Base-by-base conservation (phyloP, 2,888 invertebrate genomes). In the Leptinotarsa haldemani region DNA sequence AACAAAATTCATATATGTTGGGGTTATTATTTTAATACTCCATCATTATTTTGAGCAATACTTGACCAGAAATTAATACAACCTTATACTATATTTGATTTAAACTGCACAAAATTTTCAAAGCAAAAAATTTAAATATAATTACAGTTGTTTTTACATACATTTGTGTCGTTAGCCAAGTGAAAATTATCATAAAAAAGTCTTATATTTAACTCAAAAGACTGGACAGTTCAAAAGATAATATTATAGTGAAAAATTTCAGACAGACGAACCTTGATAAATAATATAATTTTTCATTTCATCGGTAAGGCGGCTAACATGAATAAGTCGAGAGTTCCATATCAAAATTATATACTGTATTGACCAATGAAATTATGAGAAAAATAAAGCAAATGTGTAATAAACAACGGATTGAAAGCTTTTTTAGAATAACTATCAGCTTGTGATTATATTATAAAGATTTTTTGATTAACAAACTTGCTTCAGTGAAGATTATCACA, bases 1-100 rank as follows among this genome's bases (percentile, higher is more conserved):
- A 65, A 48, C n/a, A 52, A 52, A 67, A 12, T 20, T n/a, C n/a
- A 67, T 61, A 52, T 52, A 40, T 15, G 22, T 22, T 61, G 70
- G 70, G 73, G 73, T 74, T 66, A 70, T 46, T 61, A 66, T 52
- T 61, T 64, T 69, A 73, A 73, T 74, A 74, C 73, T 74, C 61
- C 48, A 25, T 56, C 18, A 52, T 25, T 61, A 67, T 20, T 66
- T 74, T 74, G 73, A 74, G 73, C 73, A 74, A 74, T 65, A 20
- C 63, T 67, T 67, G 67, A 53, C 53, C 18, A 25, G 30, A 20
- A 65, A 18, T 46, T 25, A n/a, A n/a, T n/a, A 1, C 16, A 30
- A 13, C 15, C 20, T 25, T 12, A 56, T 15, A 20, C 20, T 56
- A 56, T 22, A 13, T 22, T 56, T 56, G 22, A 20, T 56, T 22